Conservation (phyloP, 2,113 vertebrate species). For the Prietella phreatophila region DNA sequence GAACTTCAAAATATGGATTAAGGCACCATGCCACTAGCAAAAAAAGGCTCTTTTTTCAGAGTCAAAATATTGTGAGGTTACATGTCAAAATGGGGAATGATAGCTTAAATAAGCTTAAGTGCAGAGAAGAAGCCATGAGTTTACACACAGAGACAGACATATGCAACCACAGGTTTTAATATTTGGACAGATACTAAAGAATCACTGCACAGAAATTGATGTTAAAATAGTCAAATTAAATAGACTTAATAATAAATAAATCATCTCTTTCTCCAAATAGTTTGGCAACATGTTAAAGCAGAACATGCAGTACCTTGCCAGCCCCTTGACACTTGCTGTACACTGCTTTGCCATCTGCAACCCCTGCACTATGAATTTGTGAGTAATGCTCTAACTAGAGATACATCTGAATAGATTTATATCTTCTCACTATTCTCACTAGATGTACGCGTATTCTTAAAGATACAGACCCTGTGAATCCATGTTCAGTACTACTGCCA, state of each 20-base stretch:
- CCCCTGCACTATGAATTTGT: not conserved
- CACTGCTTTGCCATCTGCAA: not conserved
- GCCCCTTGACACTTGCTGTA: not conserved
- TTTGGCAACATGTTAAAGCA: not conserved
- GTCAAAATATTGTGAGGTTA: not conserved
- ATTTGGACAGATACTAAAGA: not conserved
- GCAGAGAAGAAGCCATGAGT: conserved; percentile 3
- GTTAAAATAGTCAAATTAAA: not conserved
- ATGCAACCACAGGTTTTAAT: not conserved
- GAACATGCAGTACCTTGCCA: not conserved
- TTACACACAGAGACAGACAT: conserved; percentile 12
- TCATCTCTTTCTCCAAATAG: not conserved
- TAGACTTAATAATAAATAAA: not conserved
- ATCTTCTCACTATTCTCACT: not conserved
- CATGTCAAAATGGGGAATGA: not conserved
- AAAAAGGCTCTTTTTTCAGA: not conserved
- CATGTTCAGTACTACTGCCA: not conserved
- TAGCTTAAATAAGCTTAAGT: not conserved
- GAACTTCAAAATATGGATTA: conserved; percentile 5
- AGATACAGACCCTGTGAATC: not conserved
- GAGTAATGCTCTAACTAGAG: not conserved
- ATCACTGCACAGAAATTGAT: not conserved
- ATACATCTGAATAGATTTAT: not conserved
- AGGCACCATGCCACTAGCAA: not conserved
- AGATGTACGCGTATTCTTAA: not conserved